phyloP scores from a whole-genome alignment of 2,797 vertebrate species.

The Crenuchus spilurus region DNA sequence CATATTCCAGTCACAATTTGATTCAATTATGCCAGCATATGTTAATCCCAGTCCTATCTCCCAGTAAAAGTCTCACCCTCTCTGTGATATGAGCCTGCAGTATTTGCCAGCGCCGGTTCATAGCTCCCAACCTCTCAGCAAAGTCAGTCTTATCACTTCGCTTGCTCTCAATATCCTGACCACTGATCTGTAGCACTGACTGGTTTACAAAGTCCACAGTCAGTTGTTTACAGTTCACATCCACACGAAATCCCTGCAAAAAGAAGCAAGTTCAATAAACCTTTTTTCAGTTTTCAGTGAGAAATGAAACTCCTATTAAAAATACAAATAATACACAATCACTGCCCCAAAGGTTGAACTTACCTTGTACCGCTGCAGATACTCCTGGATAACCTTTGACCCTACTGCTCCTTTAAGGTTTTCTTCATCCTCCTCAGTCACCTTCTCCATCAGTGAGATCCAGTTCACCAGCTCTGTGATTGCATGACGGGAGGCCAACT shows the following conservation, averaged over 20 bases:
- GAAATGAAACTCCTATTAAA: not conserved
- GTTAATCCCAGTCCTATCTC: not conserved
- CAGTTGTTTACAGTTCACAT: conserved; percentile 94
- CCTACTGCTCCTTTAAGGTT: conserved; percentile 87
- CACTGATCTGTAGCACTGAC: conserved; percentile 94
- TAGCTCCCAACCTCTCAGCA: conserved; percentile 92
- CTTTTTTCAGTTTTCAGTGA: not conserved
- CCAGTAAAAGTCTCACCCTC: conserved; percentile 22
- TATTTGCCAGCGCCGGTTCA: conserved; percentile 97
- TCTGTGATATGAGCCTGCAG: conserved; percentile 77
- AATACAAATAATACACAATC: not conserved
- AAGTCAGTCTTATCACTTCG: conserved; percentile 96
- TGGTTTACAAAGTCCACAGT: conserved; percentile 98
- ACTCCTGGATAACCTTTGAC: conserved; percentile 82
- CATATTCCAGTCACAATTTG: no score
- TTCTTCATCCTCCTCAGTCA: conserved; percentile 89
- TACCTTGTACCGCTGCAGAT: conserved; percentile 95
- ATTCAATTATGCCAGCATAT: no score
- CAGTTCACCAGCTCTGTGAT: conserved; percentile 94
- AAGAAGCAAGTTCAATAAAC: not conserved
- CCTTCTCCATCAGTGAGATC: conserved; percentile 93
- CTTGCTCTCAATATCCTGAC: conserved; percentile 95
- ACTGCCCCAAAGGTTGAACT: not conserved
- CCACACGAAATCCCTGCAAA: conserved; percentile 91
- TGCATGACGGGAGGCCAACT: conserved; percentile 91